Conservation (phyloP, 2,888 invertebrate species). For the Erebia aethiops region DNA sequence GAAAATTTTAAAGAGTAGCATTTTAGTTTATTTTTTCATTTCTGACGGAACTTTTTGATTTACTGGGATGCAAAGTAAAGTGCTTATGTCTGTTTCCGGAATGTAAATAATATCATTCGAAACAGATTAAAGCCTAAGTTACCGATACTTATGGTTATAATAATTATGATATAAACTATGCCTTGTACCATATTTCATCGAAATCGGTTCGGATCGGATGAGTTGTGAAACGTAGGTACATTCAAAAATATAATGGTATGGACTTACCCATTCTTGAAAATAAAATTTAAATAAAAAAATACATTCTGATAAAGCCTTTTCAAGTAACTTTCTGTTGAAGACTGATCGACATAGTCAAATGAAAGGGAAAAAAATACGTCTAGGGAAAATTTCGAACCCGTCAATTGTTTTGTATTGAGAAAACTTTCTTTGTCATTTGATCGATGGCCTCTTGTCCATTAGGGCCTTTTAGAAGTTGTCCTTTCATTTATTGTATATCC, state of each 20-base stretch:
- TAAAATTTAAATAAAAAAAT: slow-evolving; percentile 19
- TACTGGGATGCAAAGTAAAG: too few species aligned
- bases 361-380: slow-evolving; percentile 58
- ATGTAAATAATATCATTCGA: too few species aligned
- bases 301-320: slow-evolving; percentile 19
- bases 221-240: too few species aligned
- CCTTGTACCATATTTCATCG: too few species aligned
- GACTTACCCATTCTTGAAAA: background rate
- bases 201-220: too few species aligned
- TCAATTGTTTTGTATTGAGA: slow-evolving; percentile 74
- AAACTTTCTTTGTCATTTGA: slow-evolving; percentile 79
- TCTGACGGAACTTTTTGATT: too few species aligned
- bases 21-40: too few species aligned
- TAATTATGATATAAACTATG: too few species aligned
- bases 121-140: too few species aligned
- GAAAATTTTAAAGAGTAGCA: too few species aligned
- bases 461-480: slow-evolving; percentile 78
- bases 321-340: slow-evolving; percentile 42
- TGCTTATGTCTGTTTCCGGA: too few species aligned
- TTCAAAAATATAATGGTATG: background rate
- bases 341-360: slow-evolving; percentile 57
- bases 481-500: slow-evolving; percentile 75
- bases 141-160: too few species aligned
- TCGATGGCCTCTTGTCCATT: slow-evolving; percentile 80
- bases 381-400: slow-evolving; percentile 59